Evolutionary conservation across 2,113 vertebrate genomes (phyloP).

Genomic region (Penelope pileata): DNA sequence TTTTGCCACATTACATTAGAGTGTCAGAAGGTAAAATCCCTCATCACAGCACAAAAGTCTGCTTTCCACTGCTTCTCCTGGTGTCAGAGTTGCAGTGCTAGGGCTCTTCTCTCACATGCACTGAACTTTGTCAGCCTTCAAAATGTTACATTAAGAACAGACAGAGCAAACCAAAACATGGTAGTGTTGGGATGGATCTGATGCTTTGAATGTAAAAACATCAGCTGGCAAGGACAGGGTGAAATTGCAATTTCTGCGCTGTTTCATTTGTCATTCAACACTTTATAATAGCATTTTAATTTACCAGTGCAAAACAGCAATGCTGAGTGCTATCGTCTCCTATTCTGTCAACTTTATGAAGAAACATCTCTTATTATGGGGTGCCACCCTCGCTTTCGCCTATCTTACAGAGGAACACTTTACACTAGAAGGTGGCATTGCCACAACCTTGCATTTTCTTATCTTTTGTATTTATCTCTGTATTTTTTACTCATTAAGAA

Average conservation of each 20-base stretch:
- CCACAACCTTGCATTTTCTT: background rate
- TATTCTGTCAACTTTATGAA: background rate
- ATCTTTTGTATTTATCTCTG: background rate
- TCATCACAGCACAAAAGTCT: background rate
- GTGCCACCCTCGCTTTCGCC: background rate
- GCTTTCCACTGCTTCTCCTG: background rate
- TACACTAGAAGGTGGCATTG: background rate
- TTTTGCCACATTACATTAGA: background rate
- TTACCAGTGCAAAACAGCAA: background rate
- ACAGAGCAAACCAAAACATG: accelerated
- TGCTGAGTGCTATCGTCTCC: background rate
- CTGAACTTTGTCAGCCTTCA: background rate
- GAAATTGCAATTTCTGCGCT: background rate
- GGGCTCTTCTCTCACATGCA: background rate
- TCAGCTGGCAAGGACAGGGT: background rate
- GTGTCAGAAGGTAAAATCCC: background rate
- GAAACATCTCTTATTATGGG: background rate
- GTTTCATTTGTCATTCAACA: background rate
- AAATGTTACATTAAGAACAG: background rate
- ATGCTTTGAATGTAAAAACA: background rate
- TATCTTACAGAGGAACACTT: background rate
- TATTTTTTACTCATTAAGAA: background rate
- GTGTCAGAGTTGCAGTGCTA: background rate
- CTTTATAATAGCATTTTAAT: background rate
- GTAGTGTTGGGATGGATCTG: background rate